These are phyloP conservation scores for Pogonognathellus flavescens DNA, from an alignment of 1,140 invertebrate genomes.

Conservation along the genomic window DNA sequence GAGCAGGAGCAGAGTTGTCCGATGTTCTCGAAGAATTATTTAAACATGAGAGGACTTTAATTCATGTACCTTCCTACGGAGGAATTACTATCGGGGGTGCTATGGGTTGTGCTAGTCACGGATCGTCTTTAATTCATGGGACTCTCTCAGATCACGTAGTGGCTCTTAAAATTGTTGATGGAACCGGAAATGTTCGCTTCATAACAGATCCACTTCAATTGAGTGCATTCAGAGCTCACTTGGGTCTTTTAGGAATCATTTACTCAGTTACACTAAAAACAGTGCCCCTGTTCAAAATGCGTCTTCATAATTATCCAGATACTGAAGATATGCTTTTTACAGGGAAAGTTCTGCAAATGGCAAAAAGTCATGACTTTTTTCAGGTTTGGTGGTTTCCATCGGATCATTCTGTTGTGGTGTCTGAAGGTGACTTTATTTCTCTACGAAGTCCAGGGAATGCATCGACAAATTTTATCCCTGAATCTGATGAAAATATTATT, in stretches of 20 bases:
- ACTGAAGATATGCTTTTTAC: slow-evolving; percentile 52
- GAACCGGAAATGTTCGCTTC: slow-evolving; percentile 22
- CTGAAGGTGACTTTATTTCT: neutral
- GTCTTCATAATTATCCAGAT: slow-evolving; percentile 29
- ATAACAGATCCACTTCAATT: slow-evolving; percentile 31
- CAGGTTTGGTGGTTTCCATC: slow-evolving; percentile 59
- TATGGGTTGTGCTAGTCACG: slow-evolving; percentile 60
- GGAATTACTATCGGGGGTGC: slow-evolving; percentile 60
- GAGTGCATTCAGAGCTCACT: slow-evolving; percentile 58
- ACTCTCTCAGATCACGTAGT: slow-evolving; percentile 59
- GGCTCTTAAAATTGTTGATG: slow-evolving; percentile 49
- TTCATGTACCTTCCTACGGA: neutral
- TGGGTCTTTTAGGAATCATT: slow-evolving; percentile 60
- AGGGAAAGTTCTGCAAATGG: slow-evolving; percentile 35
- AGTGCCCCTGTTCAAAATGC: slow-evolving; percentile 60
- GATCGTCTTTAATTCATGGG: slow-evolving; percentile 44
- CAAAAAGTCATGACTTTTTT: slow-evolving; percentile 53
- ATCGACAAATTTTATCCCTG: slow-evolving; percentile 51
- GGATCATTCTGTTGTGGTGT: slow-evolving; percentile 21
- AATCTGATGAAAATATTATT: slow-evolving; percentile 30
- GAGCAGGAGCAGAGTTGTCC: neutral
- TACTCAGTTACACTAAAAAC: slow-evolving; percentile 58
- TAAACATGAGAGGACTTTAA: neutral
- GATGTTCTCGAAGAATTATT: slow-evolving; percentile 1
- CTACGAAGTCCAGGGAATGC: slow-evolving; percentile 43